Evolutionary conservation across 2,113 vertebrate species (phyloP).

Genomic region (Drymodes brunneopygia): DNA sequence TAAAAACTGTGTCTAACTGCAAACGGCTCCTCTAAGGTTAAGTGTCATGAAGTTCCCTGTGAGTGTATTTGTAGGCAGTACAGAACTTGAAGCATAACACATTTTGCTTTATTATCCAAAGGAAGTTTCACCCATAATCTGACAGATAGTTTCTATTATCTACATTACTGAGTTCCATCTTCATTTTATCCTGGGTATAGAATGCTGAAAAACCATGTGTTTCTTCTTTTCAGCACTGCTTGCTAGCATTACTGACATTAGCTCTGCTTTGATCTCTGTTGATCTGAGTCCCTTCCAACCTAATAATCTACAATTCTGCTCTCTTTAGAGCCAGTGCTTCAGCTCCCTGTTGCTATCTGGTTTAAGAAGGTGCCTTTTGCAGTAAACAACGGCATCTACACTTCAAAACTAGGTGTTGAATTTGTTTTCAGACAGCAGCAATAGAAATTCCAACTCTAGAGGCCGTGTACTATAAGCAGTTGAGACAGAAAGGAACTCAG

Average conservation of each 20-base stretch:
- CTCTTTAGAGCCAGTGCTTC: neutral
- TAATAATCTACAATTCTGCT: neutral
- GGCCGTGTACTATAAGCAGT: neutral
- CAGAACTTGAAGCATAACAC: neutral
- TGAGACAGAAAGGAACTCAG: neutral
- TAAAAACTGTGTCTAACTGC: neutral
- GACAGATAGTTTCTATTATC: neutral
- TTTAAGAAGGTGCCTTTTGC: neutral
- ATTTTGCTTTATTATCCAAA: neutral
- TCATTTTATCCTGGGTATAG: neutral
- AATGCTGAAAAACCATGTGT: neutral
- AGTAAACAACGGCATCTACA: neutral
- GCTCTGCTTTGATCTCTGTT: neutral
- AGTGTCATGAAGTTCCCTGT: neutral
- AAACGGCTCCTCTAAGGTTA: neutral
- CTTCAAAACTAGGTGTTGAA: neutral
- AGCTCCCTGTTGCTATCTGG: neutral
- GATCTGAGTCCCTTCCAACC: neutral
- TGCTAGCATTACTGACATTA: neutral
- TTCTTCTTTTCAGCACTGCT: neutral
- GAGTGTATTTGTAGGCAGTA: neutral
- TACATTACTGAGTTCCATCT: neutral
- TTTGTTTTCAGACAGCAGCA: neutral
- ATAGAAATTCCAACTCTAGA: neutral
- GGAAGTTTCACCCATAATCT: neutral